A percentile compares a stretch with the other conserved stretches of the same genome.
phyloP scores from a whole-genome alignment of 2,797 vertebrate genomes.

The Acanthopagrus latus region DNA sequence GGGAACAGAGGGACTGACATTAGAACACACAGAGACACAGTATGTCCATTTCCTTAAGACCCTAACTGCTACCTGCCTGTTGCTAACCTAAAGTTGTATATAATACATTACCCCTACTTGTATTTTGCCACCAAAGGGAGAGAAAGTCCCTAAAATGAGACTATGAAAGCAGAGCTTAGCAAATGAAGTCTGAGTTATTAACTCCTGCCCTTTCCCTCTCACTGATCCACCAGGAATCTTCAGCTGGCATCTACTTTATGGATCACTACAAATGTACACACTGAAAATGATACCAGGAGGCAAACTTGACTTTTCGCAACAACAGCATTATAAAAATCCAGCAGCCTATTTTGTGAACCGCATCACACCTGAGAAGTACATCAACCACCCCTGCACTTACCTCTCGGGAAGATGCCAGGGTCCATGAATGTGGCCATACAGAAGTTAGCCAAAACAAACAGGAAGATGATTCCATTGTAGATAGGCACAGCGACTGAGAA shows the following conservation, averaged over 20 bases:
- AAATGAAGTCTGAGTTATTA: neutral
- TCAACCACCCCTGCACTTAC: conserved; percentile 71
- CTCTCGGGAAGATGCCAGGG: conserved; percentile 97
- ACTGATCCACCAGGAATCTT: neutral
- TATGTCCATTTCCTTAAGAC: no score
- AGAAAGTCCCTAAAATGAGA: no score
- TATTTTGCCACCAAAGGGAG: no score
- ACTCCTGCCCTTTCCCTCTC: neutral
- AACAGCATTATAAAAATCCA: neutral
- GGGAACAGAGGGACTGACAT: neutral
- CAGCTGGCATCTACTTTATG: neutral
- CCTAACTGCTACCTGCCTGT: no score
- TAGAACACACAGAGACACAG: neutral
- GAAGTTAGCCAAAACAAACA: conserved; percentile 98
- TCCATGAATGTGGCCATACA: conserved; percentile 99
- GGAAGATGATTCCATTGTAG: conserved; percentile 96
- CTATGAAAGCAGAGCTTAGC: no score
- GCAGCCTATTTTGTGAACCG: no score
- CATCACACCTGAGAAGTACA: neutral
- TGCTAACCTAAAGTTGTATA: no score
- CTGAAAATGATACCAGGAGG: neutral
- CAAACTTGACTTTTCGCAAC: neutral
- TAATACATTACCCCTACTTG: no score
- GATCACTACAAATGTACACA: neutral
- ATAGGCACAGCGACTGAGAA: conserved; percentile 92